Evolutionary conservation across 2,113 vertebrate genomes (phyloP), one percentile per base, ranked within the genome.

Genomic region (Misgurnus anguillicaudatus): DNA sequence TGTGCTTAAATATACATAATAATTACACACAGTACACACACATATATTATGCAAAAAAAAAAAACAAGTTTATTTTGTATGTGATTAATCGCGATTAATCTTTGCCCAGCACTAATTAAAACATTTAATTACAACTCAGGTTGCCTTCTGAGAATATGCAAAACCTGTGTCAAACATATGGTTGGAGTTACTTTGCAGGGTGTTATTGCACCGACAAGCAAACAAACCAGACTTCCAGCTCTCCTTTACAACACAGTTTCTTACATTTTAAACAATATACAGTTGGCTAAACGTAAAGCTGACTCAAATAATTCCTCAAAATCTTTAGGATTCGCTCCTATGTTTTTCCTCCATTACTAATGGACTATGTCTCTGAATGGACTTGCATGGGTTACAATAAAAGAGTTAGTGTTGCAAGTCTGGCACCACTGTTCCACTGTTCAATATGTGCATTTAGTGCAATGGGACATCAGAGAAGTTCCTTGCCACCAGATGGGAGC

Each of bases 401-500:
- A 41, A 31, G 31, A 72, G 78, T 79, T 72, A 69, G 83, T 63
- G 41, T 38, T 81, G 64, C 77, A 63, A 24, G 58, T 63, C 4
- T 71, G 79, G 87, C 77, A 87, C 61, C 58, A 77, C n/a, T n/a
- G 70, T 80, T 60, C 67, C 61, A 68, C 70, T 83, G 79, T 86
- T 78, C 45, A 86, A 86, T 74, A 75, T 66, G 80, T 60, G 69
- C 60, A 77, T 65, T 78, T 79, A 79, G 80, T 42, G 48, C 82
- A 81, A 81, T 21, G 63, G 68, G 78, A 87, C 82, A 82, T 85
- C 80, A 87, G 81, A 85, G 73, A 77, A 77, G 31, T 83, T 64
- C 75, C 78, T 81, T 72, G 68, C 69, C 89, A 85, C 84, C 88
- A 91, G 83, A 90, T 88, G 87, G 78, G 70, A 83, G 73, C 78